Conservation (phyloP, 1,140 invertebrate genomes). For the Orius laevigatus region DNA sequence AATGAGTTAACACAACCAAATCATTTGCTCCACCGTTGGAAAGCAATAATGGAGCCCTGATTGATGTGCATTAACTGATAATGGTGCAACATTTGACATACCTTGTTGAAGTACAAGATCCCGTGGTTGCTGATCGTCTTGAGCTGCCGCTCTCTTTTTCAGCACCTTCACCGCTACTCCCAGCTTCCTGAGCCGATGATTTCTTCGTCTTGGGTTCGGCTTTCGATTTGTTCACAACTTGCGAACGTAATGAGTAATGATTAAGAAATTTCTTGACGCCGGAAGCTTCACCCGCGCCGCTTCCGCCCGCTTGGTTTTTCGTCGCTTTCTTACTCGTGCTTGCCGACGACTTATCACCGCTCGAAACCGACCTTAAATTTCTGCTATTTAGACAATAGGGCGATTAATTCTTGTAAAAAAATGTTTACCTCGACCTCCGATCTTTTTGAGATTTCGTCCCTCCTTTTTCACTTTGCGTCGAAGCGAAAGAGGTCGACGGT, state of each 20-base stretch:
- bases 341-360: background rate
- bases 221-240: constrained; percentile 8
- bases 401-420: background rate
- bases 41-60: constrained; percentile 2
- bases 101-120: constrained; percentile 59
- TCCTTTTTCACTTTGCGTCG: no score
- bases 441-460: no score
- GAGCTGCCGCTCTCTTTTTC: constrained; percentile 25
- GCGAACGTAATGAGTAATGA: constrained; percentile 16
- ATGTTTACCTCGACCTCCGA: no score
- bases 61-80: no score
- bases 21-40: no score
- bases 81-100: constrained; percentile 21
- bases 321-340: no score
- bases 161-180: constrained; percentile 12
- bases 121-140: constrained; percentile 40
- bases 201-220: constrained; percentile 18
- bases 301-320: no score
- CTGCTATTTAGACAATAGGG: background rate
- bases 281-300: no score
- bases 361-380: background rate
- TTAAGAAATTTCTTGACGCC: constrained; percentile 12
- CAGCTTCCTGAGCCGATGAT: background rate
- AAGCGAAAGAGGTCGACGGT: no score
- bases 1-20: no score